A percentile compares a stretch with the other conserved stretches of the same genome.
phyloP scores from a whole-genome alignment of 2,113 vertebrate species.

The Mustelus asterias region DNA sequence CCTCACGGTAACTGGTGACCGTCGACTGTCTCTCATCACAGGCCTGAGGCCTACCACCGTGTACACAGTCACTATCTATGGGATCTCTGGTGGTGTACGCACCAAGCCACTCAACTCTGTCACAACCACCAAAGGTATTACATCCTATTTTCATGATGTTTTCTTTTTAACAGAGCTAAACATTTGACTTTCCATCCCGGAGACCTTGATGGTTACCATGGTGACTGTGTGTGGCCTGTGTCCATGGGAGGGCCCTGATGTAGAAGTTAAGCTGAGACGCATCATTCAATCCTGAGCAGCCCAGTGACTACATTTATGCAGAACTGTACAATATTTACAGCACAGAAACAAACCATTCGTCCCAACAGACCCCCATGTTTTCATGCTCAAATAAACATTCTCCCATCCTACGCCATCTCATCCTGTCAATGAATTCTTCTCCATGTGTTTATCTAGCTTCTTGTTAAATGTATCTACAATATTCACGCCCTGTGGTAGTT shows the following conservation, averaged over 20 bases:
- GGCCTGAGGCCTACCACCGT: constrained; percentile 41
- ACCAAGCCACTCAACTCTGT: constrained; percentile 41
- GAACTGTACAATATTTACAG: not conserved
- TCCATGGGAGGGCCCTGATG: not conserved
- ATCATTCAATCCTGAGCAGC: not conserved
- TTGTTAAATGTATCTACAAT: not conserved
- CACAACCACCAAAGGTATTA: constrained; percentile 2
- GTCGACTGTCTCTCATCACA: not conserved
- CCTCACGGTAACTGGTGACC: not conserved
- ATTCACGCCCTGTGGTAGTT: not conserved
- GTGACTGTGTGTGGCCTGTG: not conserved
- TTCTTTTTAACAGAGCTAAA: not conserved
- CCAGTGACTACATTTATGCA: not conserved
- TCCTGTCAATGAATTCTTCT: not conserved
- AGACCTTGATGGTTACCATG: not conserved
- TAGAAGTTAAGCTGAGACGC: not conserved
- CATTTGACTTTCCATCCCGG: not conserved
- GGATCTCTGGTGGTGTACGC: constrained; percentile 41
- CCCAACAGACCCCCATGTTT: not conserved
- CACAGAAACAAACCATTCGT: not conserved
- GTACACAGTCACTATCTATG: constrained; percentile 52
- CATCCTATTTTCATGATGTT: not conserved
- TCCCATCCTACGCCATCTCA: not conserved
- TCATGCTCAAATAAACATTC: not conserved
- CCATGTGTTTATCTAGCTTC: not conserved